A percentile compares a stretch with the other conserved stretches of the same genome.
Conservation (phyloP, 2,113 vertebrate species). For the Phrynosoma blainvillii region DNA sequence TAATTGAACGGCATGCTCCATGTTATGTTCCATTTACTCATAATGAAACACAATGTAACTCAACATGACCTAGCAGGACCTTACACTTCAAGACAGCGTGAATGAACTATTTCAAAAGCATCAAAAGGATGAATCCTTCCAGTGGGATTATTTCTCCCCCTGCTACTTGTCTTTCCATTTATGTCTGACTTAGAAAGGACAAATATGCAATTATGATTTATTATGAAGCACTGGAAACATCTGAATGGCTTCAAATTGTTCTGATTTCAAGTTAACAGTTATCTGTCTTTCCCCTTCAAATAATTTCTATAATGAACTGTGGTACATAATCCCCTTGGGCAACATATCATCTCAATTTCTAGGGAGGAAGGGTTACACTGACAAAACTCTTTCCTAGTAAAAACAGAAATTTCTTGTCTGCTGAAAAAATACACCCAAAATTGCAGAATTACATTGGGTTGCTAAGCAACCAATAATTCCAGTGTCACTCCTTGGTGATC, state of each 20-base stretch:
- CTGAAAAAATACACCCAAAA: constrained; percentile 75
- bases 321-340: constrained; percentile 39
- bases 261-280: constrained; percentile 10
- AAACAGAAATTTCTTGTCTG: constrained; percentile 74
- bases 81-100: neutral
- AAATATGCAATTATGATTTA: constrained; percentile 31
- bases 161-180: constrained; percentile 3
- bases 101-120: constrained; percentile 20
- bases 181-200: constrained; percentile 13
- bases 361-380: constrained; percentile 50
- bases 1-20: fast-evolving
- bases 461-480: constrained; percentile 78
- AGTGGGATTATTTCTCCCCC: constrained; percentile 8
- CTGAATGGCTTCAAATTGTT: constrained; percentile 15
- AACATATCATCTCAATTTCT: constrained; percentile 45
- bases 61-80: constrained; percentile 14
- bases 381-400: constrained; percentile 60
- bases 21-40: neutral
- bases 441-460: constrained; percentile 75
- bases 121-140: neutral
- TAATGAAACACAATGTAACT: fast-evolving
- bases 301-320: constrained; percentile 16
- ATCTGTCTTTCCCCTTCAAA: constrained; percentile 5
- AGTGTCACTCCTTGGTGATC: constrained; percentile 74
- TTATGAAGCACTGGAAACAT: constrained; percentile 3